Evolutionary conservation across 2,113 vertebrate species (phyloP).

Genomic region (Macaca mulatta): DNA sequence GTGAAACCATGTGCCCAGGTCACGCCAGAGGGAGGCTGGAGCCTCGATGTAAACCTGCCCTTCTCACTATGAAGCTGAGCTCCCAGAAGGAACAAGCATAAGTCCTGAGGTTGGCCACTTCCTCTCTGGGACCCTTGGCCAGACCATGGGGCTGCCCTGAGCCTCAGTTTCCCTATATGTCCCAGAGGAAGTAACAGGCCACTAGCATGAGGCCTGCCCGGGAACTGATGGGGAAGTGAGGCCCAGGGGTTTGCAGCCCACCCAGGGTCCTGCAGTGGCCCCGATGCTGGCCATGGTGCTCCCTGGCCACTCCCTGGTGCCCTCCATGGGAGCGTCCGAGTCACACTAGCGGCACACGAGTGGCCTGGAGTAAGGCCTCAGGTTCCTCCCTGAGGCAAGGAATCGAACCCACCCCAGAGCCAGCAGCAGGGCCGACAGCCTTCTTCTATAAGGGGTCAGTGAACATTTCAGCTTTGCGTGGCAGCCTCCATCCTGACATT

Average conservation of each 20-base stretch:
- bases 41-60: not conserved
- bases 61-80: not conserved
- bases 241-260: not conserved
- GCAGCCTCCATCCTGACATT: not conserved
- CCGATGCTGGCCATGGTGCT: rapidly evolving
- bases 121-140: not conserved
- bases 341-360: rapidly evolving
- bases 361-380: not conserved
- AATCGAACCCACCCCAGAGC: not conserved
- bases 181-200: not conserved
- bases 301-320: not conserved
- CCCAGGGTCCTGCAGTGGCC: not conserved
- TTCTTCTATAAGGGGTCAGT: not conserved
- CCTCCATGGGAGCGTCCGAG: not conserved
- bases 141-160: not conserved
- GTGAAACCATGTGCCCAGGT: not conserved
- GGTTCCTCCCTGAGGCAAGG: not conserved
- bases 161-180: not conserved
- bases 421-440: not conserved
- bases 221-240: not conserved
- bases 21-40: not conserved
- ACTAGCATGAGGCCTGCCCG: not conserved
- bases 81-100: too few relatives aligned
- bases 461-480: not conserved
- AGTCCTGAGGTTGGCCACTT: not conserved